These are phyloP conservation scores for Propithecus deckenii DNA, from an alignment of 2,797 vertebrate genomes.

Conservation along the genomic window DNA sequence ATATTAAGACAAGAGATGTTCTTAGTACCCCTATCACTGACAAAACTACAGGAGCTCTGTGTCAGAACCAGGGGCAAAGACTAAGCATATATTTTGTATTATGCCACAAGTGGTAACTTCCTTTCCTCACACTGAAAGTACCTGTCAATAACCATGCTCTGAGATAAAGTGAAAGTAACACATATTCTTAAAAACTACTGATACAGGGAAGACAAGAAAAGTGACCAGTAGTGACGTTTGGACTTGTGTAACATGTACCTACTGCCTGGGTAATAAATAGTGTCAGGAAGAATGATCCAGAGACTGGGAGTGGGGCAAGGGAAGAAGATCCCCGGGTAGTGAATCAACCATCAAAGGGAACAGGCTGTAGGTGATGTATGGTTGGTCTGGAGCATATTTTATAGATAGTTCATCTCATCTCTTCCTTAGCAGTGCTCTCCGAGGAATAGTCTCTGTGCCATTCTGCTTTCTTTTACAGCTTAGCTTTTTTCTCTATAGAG, in stretches of 20 bases:
- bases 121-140: background rate
- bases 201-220: background rate
- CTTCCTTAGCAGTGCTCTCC: background rate
- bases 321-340: background rate
- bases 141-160: background rate
- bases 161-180: background rate
- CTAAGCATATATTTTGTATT: background rate
- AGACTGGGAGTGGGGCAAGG: background rate
- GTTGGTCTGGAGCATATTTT: background rate
- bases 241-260: background rate
- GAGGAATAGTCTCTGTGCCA: background rate
- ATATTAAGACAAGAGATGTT: background rate
- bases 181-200: background rate
- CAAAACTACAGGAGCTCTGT: background rate
- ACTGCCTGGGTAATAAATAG: background rate
- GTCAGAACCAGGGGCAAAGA: background rate
- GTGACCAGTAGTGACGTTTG: background rate
- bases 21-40: too few species aligned
- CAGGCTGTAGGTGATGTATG: background rate
- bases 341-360: background rate
- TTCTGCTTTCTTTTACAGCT: background rate
- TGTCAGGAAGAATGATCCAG: background rate
- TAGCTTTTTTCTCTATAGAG: background rate
- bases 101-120: background rate
- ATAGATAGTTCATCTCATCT: background rate